Evolutionary conservation across 1,140 invertebrate genomes (phyloP).

Genomic region (Meloidogyne hapla): DNA sequence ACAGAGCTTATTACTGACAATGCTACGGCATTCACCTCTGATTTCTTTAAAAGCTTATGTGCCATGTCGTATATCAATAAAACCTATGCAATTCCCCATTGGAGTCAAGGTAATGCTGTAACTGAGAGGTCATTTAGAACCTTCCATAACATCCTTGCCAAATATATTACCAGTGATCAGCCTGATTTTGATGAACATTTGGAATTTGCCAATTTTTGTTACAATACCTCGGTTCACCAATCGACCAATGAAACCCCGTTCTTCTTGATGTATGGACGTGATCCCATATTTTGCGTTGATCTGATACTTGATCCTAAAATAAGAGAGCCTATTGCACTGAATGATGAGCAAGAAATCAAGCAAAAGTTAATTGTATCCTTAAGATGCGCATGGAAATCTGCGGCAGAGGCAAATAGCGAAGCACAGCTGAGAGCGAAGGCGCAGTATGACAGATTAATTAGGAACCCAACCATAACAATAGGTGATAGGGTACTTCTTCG

Average conservation of each 20-base stretch:
- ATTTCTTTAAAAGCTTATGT: conserved; percentile 33
- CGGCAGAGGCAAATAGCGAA: background rate
- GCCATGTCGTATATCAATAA: conserved; percentile 20
- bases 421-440: conserved; percentile 3
- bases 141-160: conserved; percentile 25
- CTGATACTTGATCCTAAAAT: conserved; percentile 13
- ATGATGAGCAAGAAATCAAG: conserved; percentile 14
- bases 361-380: conserved; percentile 6
- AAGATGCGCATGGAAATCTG: conserved; percentile 26
- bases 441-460: conserved; percentile 31
- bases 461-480: background rate
- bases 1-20: conserved; percentile 26
- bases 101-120: conserved; percentile 29
- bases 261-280: conserved; percentile 27
- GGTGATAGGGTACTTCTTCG: conserved; percentile 25
- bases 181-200: conserved; percentile 26
- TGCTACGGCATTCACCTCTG: conserved; percentile 26
- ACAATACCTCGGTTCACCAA: conserved; percentile 34
- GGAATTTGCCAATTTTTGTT: conserved; percentile 23
- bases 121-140: conserved; percentile 22
- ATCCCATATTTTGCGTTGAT: conserved; percentile 29
- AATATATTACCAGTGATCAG: conserved; percentile 22
- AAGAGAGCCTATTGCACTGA: background rate
- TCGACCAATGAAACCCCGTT: conserved; percentile 30
- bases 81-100: conserved; percentile 27